Evolutionary conservation across 1,140 invertebrate species (phyloP).

Genomic region (Formica exsecta): DNA sequence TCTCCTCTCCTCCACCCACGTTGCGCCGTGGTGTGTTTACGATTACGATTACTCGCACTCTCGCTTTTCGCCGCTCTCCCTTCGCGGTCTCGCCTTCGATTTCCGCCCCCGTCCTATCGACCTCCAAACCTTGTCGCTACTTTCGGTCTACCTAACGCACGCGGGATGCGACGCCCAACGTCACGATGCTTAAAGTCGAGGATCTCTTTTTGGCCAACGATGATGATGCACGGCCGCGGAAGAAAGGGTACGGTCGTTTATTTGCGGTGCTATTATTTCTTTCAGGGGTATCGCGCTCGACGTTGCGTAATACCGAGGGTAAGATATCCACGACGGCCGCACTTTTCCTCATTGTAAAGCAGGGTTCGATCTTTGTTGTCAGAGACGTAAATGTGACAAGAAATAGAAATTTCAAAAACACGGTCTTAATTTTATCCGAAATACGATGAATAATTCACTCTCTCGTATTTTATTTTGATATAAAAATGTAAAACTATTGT

Average conservation of each 20-base stretch:
- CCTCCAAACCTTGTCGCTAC: conserved; percentile 67
- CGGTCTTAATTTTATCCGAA: neutral
- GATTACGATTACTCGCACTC: conserved; percentile 64
- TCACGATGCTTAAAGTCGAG: conserved; percentile 39
- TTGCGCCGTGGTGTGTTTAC: conserved; percentile 48
- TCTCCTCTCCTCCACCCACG: conserved; percentile 35
- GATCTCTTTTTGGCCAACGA: neutral
- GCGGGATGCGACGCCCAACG: conserved; percentile 19
- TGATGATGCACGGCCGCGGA: conserved; percentile 9
- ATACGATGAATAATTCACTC: conserved; percentile 36
- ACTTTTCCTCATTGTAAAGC: neutral
- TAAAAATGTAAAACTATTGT: conserved; percentile 22
- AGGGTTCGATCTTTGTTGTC: conserved; percentile 20
- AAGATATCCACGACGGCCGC: neutral
- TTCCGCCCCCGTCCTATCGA: conserved; percentile 55
- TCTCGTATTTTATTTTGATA: neutral
- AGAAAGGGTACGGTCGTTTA: conserved; percentile 11
- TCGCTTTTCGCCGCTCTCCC: conserved; percentile 48
- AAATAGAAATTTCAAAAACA: conserved; percentile 22
- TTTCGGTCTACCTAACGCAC: conserved; percentile 46
- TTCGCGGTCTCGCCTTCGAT: conserved; percentile 47
- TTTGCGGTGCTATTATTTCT: conserved; percentile 39
- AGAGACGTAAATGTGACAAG: neutral
- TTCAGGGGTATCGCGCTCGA: conserved; percentile 16
- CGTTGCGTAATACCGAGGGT: conserved; percentile 37